A percentile compares a stretch with the other conserved stretches of the same genome.
Evolutionary conservation across 2,888 invertebrate genomes (phyloP).

Genomic region (Pandemis heparana): DNA sequence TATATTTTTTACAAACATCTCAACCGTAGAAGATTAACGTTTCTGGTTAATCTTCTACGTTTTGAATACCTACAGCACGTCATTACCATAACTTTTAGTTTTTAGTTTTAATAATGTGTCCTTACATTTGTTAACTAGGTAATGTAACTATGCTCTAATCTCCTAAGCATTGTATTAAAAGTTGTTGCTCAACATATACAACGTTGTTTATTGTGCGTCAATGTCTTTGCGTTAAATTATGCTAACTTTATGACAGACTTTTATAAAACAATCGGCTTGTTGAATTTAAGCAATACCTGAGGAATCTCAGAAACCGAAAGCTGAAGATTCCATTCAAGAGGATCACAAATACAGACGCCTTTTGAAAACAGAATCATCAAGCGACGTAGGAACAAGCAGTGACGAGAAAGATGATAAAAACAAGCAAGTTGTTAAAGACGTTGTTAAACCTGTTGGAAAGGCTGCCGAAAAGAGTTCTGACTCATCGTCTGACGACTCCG

Average conservation of each 20-base stretch:
- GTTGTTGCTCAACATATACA: too few species aligned
- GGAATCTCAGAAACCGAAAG: not conserved
- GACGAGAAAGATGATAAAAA: conserved; percentile 32
- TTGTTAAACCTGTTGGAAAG: conserved; percentile 9
- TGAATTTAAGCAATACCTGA: not conserved
- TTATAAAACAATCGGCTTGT: not conserved
- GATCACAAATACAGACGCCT: conserved; percentile 42
- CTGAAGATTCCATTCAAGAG: not conserved
- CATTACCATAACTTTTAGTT: not conserved
- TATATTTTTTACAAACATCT: not conserved
- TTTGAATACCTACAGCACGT: not conserved
- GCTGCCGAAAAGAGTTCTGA: conserved; percentile 1
- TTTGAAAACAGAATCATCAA: conserved; percentile 53
- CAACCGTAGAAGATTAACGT: too few species aligned
- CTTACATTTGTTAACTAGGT: too few species aligned
- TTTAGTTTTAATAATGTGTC: too few species aligned
- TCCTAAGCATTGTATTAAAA: too few species aligned
- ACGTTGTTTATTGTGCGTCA: too few species aligned
- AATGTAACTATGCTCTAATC: too few species aligned
- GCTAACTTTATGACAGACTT: not conserved
- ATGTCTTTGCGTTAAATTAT: too few species aligned
- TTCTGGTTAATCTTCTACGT: not conserved
- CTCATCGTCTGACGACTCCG: conserved; percentile 2
- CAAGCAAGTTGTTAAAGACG: not conserved
- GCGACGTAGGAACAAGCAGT: conserved; percentile 45